These are phyloP conservation scores for Microdon myrmicae DNA, from an alignment of 2,888 invertebrate genomes.

Conservation along the genomic window DNA sequence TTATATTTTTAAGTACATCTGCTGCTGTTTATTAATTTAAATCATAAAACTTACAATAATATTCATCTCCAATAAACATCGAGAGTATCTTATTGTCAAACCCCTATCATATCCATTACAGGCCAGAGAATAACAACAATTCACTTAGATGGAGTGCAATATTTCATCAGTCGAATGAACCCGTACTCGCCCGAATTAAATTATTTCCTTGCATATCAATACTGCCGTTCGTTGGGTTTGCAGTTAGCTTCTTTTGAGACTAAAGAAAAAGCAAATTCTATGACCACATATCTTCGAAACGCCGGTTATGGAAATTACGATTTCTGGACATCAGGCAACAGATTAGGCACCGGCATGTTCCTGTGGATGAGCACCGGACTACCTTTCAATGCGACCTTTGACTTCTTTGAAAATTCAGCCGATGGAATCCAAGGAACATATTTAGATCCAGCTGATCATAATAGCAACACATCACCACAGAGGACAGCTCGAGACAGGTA, in stretches of 20 bases:
- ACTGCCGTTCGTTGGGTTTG: conserved; percentile 85
- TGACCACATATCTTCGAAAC: conserved; percentile 83
- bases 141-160: conserved; percentile 85
- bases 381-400: conserved; percentile 89
- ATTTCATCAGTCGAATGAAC: conserved; percentile 87
- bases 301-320: conserved; percentile 86
- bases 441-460: conserved; percentile 72
- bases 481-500: conserved; percentile 78
- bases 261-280: conserved; percentile 86
- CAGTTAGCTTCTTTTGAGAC: conserved; percentile 88
- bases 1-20: too few relatives aligned
- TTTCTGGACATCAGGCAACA: conserved; percentile 91
- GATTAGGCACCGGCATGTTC: conserved; percentile 86
- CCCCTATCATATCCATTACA: conserved; percentile 57
- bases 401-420: conserved; percentile 77
- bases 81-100: too few relatives aligned
- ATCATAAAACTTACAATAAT: too few relatives aligned
- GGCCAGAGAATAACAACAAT: conserved; percentile 89
- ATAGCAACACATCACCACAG: conserved; percentile 81
- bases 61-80: too few relatives aligned
- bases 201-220: conserved; percentile 88
- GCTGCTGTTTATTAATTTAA: too few relatives aligned
- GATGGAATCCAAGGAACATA: conserved; percentile 65
- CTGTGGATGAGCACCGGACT: conserved; percentile 90
- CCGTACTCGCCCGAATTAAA: conserved; percentile 87